A percentile compares a stretch with the other conserved stretches of the same genome.
These are phyloP conservation scores for Pararge aegeria DNA, from an alignment of 1,140 invertebrate species.

Conservation along the genomic window DNA sequence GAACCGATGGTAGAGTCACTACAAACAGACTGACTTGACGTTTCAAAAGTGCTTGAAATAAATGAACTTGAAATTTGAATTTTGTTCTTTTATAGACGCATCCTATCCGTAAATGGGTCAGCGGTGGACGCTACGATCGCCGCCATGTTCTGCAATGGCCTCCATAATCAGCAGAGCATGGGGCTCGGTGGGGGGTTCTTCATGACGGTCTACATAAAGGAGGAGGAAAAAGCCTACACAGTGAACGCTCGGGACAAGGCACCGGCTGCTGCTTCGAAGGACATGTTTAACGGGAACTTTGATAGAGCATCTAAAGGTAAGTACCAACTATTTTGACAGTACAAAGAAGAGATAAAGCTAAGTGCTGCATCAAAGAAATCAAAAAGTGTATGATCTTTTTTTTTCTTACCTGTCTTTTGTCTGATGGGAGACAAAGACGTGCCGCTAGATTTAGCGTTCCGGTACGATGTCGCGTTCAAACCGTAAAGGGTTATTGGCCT, in stretches of 20 bases:
- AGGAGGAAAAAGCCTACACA: constrained; percentile 82
- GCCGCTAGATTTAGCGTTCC: too few species aligned
- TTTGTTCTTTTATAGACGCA: constrained; percentile 81
- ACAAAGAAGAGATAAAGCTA: too few species aligned
- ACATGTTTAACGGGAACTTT: constrained; percentile 84
- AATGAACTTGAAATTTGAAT: too few species aligned
- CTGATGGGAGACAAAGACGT: too few species aligned
- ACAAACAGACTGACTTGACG: too few species aligned
- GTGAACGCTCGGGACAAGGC: constrained; percentile 92
- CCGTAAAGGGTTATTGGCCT: too few species aligned
- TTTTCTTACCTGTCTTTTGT: too few species aligned
- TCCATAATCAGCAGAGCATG: constrained; percentile 91
- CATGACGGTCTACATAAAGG: constrained; percentile 89
- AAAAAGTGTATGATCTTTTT: too few species aligned
- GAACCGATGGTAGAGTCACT: too few species aligned
- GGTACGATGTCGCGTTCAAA: too few species aligned
- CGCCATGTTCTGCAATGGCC: constrained; percentile 91
- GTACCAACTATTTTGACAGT: not conserved
- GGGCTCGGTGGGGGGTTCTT: constrained; percentile 94
- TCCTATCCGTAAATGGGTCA: constrained; percentile 89
- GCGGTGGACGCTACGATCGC: constrained; percentile 94
- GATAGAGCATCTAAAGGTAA: constrained; percentile 56
- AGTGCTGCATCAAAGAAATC: too few species aligned
- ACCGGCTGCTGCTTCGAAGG: constrained; percentile 82
- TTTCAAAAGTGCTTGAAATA: too few species aligned